These are phyloP conservation scores for Thamnaconus septentrionalis DNA, from an alignment of 2,113 vertebrate genomes.

Conservation along the genomic window DNA sequence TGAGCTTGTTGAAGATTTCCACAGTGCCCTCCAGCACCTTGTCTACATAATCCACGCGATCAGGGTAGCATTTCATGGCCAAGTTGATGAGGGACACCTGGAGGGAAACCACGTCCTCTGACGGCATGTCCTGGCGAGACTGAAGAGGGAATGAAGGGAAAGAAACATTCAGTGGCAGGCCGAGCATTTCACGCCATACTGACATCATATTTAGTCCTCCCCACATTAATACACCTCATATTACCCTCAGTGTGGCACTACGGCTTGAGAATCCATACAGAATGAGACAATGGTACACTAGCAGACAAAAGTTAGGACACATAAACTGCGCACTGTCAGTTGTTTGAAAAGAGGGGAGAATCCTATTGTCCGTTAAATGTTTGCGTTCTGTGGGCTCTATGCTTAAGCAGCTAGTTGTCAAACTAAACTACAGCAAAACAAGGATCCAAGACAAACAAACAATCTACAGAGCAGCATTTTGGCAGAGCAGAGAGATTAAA, in stretches of 20 bases:
- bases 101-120: constrained; percentile 95
- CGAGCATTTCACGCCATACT: no score
- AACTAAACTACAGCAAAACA: no score
- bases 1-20: constrained; percentile 98
- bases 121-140: constrained; percentile 99
- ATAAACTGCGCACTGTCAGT: background rate
- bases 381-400: no score
- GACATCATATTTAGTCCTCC: no score
- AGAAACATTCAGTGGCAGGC: background rate
- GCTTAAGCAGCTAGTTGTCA: no score
- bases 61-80: constrained; percentile 98
- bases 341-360: background rate
- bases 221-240: no score
- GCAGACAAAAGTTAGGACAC: no score
- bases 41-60: constrained; percentile 98
- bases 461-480: background rate
- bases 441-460: no score
- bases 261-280: no score
- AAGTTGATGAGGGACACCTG: constrained; percentile 99
- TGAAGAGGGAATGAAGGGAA: constrained; percentile 53
- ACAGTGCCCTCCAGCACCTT: constrained; percentile 97
- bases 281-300: no score
- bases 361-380: no score
- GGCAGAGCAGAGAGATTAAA: background rate
- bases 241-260: no score